A percentile compares a stretch with the other conserved stretches of the same genome.
Conservation (phyloP, 1,140 invertebrate genomes). For the Nasonia vitripennis region DNA sequence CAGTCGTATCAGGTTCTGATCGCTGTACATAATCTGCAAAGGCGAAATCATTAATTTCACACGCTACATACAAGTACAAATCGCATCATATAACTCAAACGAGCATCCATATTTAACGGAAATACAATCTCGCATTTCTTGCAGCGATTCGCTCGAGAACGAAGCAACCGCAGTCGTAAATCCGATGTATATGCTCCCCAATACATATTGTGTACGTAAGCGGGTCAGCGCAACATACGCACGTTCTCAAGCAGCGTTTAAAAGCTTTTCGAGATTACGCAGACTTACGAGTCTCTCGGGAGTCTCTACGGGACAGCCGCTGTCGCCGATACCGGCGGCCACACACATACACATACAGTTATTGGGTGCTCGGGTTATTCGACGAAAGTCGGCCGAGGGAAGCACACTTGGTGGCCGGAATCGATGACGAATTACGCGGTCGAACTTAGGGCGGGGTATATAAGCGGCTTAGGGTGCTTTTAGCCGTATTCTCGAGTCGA, state of each 20-base stretch:
- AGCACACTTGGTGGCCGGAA: background rate
- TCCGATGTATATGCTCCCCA: too few relatives aligned
- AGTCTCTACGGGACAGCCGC: background rate
- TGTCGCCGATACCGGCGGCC: background rate
- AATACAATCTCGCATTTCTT: too few relatives aligned
- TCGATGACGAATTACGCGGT: background rate
- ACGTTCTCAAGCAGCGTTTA: slow-evolving; percentile 6
- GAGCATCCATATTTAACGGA: too few relatives aligned
- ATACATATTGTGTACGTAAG: background rate
- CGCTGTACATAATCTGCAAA: slow-evolving; percentile 56
- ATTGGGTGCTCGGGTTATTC: background rate
- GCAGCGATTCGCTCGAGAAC: too few relatives aligned
- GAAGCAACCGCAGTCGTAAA: background rate
- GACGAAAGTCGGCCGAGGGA: background rate
- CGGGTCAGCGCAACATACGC: background rate
- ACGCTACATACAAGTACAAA: too few relatives aligned
- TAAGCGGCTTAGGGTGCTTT: background rate
- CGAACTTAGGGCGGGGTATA: background rate
- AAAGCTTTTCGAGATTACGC: slow-evolving; percentile 38
- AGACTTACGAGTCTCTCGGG: slow-evolving; percentile 17
- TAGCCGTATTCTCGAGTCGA: background rate
- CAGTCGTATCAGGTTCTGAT: slow-evolving; percentile 60
- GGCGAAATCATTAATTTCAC: background rate
- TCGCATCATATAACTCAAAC: too few relatives aligned
- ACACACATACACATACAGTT: background rate